Evolutionary conservation across 1,140 invertebrate species (phyloP), one percentile per base, ranked within the genome.

Genomic region (Goniozus legneri): DNA sequence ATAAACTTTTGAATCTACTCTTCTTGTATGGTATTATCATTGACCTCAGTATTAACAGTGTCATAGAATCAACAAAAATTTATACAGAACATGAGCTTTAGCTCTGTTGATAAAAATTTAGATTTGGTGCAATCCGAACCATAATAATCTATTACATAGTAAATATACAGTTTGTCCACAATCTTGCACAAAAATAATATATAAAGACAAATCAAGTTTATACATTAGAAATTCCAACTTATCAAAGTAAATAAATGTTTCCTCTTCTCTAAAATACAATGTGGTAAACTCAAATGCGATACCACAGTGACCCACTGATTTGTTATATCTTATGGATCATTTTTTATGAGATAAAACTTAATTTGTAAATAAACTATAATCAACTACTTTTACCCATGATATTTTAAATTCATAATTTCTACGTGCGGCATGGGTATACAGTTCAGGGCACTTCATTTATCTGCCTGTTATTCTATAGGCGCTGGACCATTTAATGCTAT

Each of bases 151-250:
- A 53, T 54, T 37, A 16, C 15, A 46, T 41, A 48, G 50, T 60
- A 63, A 64, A 64, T 62, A 54, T 59, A 65, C 58, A 63, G 32
- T 62, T 53, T 53, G 36, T 53, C 36, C 43, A 55, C 47, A 53
- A 58, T 56, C 58, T 59, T 65, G 51, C 55, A 60, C 48, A 54
- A 59, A 62, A 62, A 52, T 54, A 61, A 55, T 56, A 58, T 62
- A 59, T 58, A 45, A 61, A 57, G 54, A 54, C 64, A 52, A 60
- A 62, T 52, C 50, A 62, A 47, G 52, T 64, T 60, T 64, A 60
- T 60, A 65, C 61, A 65, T 37, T 50, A 48, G 13, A 42, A 44
- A 39, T 40, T 55, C 16, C 44, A 44, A 63, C 40, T 52, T 53
- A 59, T 51, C 14, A 37, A 31, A 57, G 51, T 48, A 60, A 58